Percentiles rank a stretch among this genome's conserved stretches.
Conservation (phyloP, 1,140 invertebrate genomes). For the Diuraphis noxia region DNA sequence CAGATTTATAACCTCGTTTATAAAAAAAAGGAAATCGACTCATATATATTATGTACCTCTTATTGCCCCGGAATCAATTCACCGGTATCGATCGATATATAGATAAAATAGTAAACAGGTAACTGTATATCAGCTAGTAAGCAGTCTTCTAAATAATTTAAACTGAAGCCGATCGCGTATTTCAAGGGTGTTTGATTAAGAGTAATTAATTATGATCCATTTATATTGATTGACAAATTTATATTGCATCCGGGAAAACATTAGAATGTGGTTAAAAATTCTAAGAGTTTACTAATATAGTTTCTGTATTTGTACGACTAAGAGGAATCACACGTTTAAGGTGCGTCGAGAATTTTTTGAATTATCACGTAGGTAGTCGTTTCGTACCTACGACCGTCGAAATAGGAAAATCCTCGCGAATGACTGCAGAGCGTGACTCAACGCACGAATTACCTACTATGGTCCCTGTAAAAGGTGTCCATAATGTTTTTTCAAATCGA, state of each 20-base stretch:
- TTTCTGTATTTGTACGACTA: not conserved
- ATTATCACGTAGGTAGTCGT: not conserved
- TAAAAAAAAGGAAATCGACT: too few species aligned
- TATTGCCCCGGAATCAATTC: too few species aligned
- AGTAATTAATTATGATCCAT: not conserved
- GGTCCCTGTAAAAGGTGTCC: too few species aligned
- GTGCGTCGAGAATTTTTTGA: not conserved
- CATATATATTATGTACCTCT: too few species aligned
- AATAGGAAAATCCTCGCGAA: not conserved
- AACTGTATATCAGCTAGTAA: too few species aligned
- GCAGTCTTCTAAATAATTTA: too few species aligned
- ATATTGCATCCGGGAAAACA: not conserved
- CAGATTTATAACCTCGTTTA: too few species aligned
- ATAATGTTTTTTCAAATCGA: not conserved
- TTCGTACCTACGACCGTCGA: not conserved
- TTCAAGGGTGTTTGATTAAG: not conserved
- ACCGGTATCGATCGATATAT: too few species aligned
- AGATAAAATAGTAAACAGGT: too few species aligned
- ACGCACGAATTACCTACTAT: not conserved
- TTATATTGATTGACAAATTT: not conserved
- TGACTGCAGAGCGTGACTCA: not conserved
- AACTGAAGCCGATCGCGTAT: not conserved
- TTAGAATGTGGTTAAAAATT: not conserved
- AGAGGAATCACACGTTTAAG: not conserved
- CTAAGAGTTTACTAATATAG: not conserved